A percentile compares a stretch with the other conserved stretches of the same genome.
These are phyloP conservation scores for Achatina immaculata DNA, from an alignment of 1,140 invertebrate species.

Conservation along the genomic window DNA sequence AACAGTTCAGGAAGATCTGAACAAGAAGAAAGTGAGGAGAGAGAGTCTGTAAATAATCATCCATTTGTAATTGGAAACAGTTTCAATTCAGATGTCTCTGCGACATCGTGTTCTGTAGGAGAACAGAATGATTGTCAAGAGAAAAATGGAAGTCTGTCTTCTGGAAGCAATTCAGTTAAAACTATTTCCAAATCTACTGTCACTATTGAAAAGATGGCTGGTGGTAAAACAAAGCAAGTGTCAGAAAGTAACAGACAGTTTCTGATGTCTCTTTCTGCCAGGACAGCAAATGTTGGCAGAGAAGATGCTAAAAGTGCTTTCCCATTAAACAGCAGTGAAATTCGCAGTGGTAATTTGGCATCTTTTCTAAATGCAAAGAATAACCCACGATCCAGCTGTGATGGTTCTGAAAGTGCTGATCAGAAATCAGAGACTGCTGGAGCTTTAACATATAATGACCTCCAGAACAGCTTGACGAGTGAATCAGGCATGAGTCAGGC, in stretches of 20 bases:
- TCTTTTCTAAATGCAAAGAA: background rate
- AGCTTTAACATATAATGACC: background rate
- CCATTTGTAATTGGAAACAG: background rate
- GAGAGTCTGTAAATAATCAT: background rate
- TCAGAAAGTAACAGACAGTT: conserved; percentile 29
- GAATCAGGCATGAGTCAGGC: background rate
- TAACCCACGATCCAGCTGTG: background rate
- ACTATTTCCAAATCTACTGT: background rate
- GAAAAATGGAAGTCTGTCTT: background rate
- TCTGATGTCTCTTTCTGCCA: background rate
- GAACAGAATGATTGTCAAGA: background rate
- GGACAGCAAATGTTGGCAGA: background rate
- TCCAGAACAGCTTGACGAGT: background rate
- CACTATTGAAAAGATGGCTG: no score
- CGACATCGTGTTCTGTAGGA: no score
- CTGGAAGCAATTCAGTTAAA: background rate
- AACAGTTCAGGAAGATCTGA: background rate
- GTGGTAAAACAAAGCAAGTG: background rate
- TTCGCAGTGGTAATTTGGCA: background rate
- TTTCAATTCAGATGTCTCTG: no score
- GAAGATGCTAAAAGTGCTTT: background rate
- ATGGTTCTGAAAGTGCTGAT: background rate
- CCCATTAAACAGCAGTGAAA: background rate
- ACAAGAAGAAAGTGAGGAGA: background rate
- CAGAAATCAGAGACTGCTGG: background rate